Percentiles rank a stretch among this genome's conserved stretches.
Evolutionary conservation across 2,888 invertebrate genomes (phyloP).

Genomic region (Chirona hameri): DNA sequence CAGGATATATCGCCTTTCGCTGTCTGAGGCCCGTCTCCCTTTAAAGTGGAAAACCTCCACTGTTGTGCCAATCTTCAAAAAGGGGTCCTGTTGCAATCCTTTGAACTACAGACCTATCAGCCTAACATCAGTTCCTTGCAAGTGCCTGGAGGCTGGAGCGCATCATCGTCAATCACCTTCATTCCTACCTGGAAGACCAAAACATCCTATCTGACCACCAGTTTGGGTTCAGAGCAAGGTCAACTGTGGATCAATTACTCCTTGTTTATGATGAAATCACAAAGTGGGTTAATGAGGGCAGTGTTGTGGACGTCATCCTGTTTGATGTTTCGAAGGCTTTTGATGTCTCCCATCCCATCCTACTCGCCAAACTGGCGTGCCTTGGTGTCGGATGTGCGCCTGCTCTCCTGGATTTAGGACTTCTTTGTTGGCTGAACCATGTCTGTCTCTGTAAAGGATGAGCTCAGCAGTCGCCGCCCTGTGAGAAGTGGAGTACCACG

Average conservation of each 20-base stretch:
- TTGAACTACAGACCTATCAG: not conserved
- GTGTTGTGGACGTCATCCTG: not conserved
- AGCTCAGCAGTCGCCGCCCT: not conserved
- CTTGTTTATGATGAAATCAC: not conserved
- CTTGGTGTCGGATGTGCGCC: not conserved
- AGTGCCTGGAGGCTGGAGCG: not conserved
- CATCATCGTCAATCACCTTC: not conserved
- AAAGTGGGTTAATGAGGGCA: not conserved
- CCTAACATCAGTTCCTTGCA: not conserved
- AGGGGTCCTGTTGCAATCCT: not conserved
- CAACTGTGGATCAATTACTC: not conserved
- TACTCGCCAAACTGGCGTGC: not conserved
- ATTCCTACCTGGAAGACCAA: not conserved
- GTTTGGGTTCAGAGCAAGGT: not conserved
- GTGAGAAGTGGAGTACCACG: no score
- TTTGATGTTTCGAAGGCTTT: not conserved
- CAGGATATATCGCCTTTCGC: not conserved
- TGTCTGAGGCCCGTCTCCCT: no score
- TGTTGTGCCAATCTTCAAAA: no score
- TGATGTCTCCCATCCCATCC: not conserved
- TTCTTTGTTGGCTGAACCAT: not conserved
- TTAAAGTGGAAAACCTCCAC: no score
- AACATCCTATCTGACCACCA: not conserved
- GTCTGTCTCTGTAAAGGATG: not conserved
- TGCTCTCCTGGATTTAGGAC: not conserved